phyloP scores from a whole-genome alignment of 1,140 invertebrate species.

The Caerostris darwini region DNA sequence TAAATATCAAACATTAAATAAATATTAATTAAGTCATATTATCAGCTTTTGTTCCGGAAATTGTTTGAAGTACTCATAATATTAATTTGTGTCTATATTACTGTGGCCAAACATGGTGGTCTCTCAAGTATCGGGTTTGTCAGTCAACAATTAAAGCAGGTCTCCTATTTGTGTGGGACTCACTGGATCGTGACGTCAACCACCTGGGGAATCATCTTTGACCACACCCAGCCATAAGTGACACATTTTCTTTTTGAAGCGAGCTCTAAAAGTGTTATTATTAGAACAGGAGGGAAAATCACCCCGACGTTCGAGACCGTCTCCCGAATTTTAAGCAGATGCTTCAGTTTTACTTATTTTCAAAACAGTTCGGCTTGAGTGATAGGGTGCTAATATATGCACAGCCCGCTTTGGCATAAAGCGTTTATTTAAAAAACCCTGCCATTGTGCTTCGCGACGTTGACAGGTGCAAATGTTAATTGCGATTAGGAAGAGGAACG shows the following conservation, averaged over 20 bases:
- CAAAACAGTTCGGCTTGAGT: slow-evolving; percentile 21
- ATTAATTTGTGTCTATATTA: too few species aligned
- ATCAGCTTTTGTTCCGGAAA: too few species aligned
- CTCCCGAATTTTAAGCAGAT: slow-evolving; percentile 53
- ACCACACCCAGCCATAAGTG: slow-evolving; percentile 69
- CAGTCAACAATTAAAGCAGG: not conserved
- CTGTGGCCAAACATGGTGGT: not conserved
- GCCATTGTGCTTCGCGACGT: slow-evolving; percentile 17
- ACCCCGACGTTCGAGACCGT: not conserved
- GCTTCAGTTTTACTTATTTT: slow-evolving; percentile 25
- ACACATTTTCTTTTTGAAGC: slow-evolving; percentile 61
- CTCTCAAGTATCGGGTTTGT: not conserved
- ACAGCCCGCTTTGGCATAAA: not conserved
- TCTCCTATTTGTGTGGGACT: slow-evolving; percentile 19
- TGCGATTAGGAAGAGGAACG: not conserved
- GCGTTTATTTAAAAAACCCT: slow-evolving; percentile 50
- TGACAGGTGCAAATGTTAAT: slow-evolving; percentile 32
- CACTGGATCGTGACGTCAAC: slow-evolving; percentile 53
- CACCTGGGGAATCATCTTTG: slow-evolving; percentile 67
- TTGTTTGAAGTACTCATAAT: too few species aligned
- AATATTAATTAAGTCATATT: too few species aligned
- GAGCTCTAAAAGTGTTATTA: slow-evolving; percentile 67
- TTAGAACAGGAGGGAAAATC: slow-evolving; percentile 36
- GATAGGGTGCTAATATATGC: slow-evolving; percentile 60
- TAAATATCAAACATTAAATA: too few species aligned